Percentiles rank a stretch among this genome's conserved stretches.
Evolutionary conservation across 2,797 vertebrate genomes (phyloP).

Genomic region (Ctenosaura bakeri): DNA sequence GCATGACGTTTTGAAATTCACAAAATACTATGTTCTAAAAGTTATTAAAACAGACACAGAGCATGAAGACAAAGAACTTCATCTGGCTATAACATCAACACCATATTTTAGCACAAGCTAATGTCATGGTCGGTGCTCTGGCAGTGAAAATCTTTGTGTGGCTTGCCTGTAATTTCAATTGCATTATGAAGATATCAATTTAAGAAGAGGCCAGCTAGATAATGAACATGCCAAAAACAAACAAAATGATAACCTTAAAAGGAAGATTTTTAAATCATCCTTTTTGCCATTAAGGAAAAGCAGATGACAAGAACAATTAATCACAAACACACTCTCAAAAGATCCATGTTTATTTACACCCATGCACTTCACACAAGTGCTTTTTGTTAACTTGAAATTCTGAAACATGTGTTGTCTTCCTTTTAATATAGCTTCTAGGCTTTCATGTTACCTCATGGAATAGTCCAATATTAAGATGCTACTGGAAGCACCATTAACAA

Average conservation of each 20-base stretch:
- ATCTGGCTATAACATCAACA: no score
- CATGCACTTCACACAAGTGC: no score
- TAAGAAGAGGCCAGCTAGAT: background rate
- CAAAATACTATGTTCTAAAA: background rate
- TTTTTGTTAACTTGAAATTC: background rate
- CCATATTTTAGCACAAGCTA: no score
- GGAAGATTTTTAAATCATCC: no score
- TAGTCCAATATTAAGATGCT: background rate
- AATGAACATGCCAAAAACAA: background rate
- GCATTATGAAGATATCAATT: background rate
- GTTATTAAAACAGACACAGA: background rate
- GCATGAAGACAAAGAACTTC: background rate
- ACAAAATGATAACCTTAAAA: no score
- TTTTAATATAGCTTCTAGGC: background rate
- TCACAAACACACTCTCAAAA: background rate
- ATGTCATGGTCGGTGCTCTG: no score
- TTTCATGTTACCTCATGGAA: background rate
- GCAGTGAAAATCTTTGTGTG: background rate
- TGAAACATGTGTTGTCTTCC: background rate
- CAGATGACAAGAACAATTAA: background rate
- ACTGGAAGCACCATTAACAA: background rate
- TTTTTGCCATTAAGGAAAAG: no score
- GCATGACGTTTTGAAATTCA: background rate
- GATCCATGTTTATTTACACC: background rate
- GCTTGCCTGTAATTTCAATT: background rate